Evolutionary conservation across 2,888 invertebrate genomes (phyloP).

Genomic region (Mythimna ferrago): DNA sequence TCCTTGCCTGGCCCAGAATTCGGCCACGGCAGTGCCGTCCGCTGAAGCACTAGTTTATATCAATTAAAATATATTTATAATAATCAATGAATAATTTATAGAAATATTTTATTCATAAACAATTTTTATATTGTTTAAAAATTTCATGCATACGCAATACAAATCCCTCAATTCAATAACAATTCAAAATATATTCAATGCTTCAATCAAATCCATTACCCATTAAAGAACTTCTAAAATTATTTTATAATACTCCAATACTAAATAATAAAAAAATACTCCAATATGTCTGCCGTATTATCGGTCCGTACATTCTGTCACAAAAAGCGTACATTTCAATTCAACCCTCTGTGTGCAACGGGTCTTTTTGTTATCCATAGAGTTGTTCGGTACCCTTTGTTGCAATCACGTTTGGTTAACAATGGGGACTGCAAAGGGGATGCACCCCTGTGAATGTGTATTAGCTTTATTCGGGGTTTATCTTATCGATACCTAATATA

Average conservation of each 20-base stretch:
- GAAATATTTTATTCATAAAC: not conserved
- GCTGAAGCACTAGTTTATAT: too few species aligned
- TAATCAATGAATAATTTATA: not conserved
- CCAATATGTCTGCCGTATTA: slow-evolving; percentile 69
- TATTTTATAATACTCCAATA: slow-evolving; percentile 27
- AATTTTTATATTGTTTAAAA: not conserved
- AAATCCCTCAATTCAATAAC: slow-evolving; percentile 4
- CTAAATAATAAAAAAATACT: not conserved
- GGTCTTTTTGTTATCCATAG: slow-evolving; percentile 77
- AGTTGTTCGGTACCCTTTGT: slow-evolving; percentile 84
- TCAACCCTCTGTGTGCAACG: slow-evolving; percentile 68
- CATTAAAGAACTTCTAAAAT: slow-evolving; percentile 20
- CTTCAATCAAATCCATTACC: slow-evolving; percentile 19
- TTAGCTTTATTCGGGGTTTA: slow-evolving; percentile 63
- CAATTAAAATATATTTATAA: too few species aligned
- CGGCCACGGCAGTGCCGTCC: too few species aligned
- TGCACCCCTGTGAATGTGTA: slow-evolving; percentile 70
- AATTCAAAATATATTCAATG: slow-evolving; percentile 36
- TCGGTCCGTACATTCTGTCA: slow-evolving; percentile 75
- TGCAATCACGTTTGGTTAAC: slow-evolving; percentile 80
- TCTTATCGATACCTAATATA: slow-evolving; percentile 68
- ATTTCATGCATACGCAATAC: not conserved
- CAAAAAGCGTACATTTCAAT: slow-evolving; percentile 79
- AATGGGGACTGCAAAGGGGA: slow-evolving; percentile 68
- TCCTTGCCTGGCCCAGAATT: too few species aligned